Evolutionary conservation across 2,888 invertebrate species (phyloP).

Genomic region (Panzeria rudis): DNA sequence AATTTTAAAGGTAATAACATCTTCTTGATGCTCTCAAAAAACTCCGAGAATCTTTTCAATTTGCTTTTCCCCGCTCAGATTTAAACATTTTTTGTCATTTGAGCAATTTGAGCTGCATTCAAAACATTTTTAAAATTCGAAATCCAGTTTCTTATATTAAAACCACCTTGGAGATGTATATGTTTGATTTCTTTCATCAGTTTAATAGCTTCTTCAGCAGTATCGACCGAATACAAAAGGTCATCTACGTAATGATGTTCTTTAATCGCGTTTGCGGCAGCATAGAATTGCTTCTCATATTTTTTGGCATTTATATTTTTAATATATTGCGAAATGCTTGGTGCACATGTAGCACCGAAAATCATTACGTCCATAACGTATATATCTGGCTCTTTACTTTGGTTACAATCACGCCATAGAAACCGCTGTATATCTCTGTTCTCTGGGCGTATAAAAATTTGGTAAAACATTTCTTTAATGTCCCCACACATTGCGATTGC

Average conservation of each 20-base stretch:
- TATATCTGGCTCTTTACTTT: background rate
- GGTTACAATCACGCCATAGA: constrained; percentile 2
- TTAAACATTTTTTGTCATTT: constrained; percentile 17
- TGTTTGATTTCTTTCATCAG: constrained; percentile 20
- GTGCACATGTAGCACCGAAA: constrained; percentile 57
- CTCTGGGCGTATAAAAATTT: constrained; percentile 9
- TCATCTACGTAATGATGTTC: constrained; percentile 62
- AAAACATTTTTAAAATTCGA: constrained; percentile 35
- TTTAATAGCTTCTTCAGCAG: constrained; percentile 36
- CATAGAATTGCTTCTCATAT: background rate
- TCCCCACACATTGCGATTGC: background rate
- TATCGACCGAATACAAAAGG: constrained; percentile 46
- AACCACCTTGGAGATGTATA: constrained; percentile 49
- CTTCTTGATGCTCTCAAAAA: constrained; percentile 57
- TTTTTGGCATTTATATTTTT: constrained; percentile 46
- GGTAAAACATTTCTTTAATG: constrained; percentile 23
- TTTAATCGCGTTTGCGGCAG: constrained; percentile 21
- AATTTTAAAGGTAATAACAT: constrained; percentile 62
- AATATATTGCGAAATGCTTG: constrained; percentile 36
- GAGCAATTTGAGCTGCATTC: background rate
- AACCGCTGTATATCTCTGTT: background rate
- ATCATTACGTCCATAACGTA: constrained; percentile 59
- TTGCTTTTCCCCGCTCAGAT: constrained; percentile 13
- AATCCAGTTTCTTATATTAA: constrained; percentile 58
- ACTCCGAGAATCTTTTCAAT: constrained; percentile 63